These are phyloP conservation scores for Helarctos malayanus DNA, from an alignment of 2,797 vertebrate genomes.

Conservation along the genomic window DNA sequence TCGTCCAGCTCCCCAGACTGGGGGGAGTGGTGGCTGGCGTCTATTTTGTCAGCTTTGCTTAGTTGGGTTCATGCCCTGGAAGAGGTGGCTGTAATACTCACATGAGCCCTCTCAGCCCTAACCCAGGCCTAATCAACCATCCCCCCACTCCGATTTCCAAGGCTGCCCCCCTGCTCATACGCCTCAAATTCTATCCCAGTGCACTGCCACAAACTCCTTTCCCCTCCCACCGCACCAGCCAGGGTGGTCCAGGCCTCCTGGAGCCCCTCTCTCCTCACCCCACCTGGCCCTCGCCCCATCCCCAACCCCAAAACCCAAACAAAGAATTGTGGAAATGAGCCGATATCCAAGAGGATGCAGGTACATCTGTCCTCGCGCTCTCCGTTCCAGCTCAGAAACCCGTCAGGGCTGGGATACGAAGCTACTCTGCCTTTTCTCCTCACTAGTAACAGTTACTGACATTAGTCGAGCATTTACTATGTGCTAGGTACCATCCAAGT, in stretches of 20 bases:
- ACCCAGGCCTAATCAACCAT: neutral
- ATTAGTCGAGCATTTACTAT: neutral
- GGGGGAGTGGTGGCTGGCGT: neutral
- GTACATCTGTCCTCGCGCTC: neutral
- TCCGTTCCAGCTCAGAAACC: constrained; percentile 4
- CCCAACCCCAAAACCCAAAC: constrained; percentile 30
- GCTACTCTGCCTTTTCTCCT: neutral
- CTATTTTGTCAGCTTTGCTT: neutral
- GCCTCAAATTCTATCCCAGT: neutral
- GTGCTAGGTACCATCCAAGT: neutral
- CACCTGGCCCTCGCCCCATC: neutral
- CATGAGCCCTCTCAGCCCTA: neutral
- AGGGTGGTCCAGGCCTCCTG: neutral
- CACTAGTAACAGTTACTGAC: neutral
- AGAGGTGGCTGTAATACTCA: neutral
- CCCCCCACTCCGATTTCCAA: neutral
- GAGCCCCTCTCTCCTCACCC: neutral
- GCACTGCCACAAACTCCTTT: neutral
- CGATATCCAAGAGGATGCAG: neutral
- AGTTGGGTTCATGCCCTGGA: neutral
- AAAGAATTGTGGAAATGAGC: neutral
- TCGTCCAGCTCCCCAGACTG: neutral
- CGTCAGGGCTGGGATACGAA: neutral
- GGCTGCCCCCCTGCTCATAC: neutral
- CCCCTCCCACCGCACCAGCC: neutral